Evolutionary conservation across 2,888 invertebrate genomes (phyloP), one percentile per base, ranked within the genome.

Genomic region (Apoda limacodes): DNA sequence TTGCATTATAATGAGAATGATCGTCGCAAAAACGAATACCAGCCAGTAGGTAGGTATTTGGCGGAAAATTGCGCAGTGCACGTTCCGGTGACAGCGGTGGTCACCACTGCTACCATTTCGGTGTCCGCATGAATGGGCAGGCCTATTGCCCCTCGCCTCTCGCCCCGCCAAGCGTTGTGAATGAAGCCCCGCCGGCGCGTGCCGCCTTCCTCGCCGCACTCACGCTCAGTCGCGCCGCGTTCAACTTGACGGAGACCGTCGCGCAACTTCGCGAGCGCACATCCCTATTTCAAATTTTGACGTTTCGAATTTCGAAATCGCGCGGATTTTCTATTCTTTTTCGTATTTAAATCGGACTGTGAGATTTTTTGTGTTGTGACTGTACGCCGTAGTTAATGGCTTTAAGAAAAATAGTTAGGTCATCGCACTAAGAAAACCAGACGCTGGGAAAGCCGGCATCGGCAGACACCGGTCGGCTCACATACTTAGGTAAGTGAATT

Each of bases 111-210:
- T n/a, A n/a, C n/a, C 44, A 48, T 43, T 48, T 55, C 57, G 51
- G 48, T 57, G 56, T 50, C 48, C 49, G 64, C 58, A 74, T 76
- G 76, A 76, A 75, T 78, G 76, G 58, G 64, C 60, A 50, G 50
- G 49, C 50, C 17, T 5, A 48, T 45, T 55, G 57, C 57, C 62
- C 63, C 48, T 17, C 55, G 39, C 51, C 46, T 36, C 46, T 42
- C 50, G 52, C 68, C 68, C 70, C 72, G 65, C 71, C 69, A 60
- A 66, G 61, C 45, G 64, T 70, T 70, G 74, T 80, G 78, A 80
- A 80, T 80, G 80, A 70, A 75, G 60, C 64, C 65, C 69, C 70
- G 68, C 58, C 65, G 67, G 70, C 76, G 71, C 67, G 69, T 76
- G 72, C 76, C 76, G 67, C 61, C 52, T 58, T 58, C 47, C 52